Evolutionary conservation across 2,113 vertebrate species (phyloP).

Genomic region (Axis porcinus): DNA sequence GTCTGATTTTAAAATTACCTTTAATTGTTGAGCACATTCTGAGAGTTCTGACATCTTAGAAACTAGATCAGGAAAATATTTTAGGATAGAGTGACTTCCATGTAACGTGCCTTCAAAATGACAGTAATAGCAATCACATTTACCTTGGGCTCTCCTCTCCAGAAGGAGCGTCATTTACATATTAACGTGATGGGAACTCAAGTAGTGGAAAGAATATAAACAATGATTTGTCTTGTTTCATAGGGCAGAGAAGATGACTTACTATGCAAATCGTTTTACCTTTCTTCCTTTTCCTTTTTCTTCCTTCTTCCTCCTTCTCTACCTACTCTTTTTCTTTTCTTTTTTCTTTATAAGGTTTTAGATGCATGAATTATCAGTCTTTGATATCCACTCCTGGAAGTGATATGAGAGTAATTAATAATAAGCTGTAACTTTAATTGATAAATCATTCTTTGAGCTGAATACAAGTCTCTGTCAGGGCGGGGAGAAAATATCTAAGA

Average conservation of each 20-base stretch:
- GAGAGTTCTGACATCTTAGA: not conserved
- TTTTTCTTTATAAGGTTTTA: not conserved
- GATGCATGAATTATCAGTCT: not conserved
- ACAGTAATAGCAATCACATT: not conserved
- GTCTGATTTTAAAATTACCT: not conserved
- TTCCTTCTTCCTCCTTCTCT: not conserved
- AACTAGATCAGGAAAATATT: not conserved
- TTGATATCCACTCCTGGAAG: not conserved
- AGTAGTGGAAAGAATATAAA: not conserved
- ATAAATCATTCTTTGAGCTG: not conserved
- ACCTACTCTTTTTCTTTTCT: not conserved
- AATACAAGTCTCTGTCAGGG: accelerated
- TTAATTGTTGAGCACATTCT: not conserved
- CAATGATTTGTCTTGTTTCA: not conserved
- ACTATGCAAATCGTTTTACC: not conserved
- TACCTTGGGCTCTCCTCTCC: not conserved
- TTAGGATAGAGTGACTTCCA: not conserved
- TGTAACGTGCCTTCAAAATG: not conserved
- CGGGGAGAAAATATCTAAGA: not conserved
- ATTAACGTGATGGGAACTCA: not conserved
- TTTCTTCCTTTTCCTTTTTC: not conserved
- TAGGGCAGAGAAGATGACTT: not conserved
- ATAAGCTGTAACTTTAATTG: not conserved
- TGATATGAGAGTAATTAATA: not conserved
- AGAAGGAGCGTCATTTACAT: not conserved